A percentile compares a stretch with the other conserved stretches of the same genome.
phyloP scores from a whole-genome alignment of 2,797 vertebrate species.

The Dallia pectoralis region DNA sequence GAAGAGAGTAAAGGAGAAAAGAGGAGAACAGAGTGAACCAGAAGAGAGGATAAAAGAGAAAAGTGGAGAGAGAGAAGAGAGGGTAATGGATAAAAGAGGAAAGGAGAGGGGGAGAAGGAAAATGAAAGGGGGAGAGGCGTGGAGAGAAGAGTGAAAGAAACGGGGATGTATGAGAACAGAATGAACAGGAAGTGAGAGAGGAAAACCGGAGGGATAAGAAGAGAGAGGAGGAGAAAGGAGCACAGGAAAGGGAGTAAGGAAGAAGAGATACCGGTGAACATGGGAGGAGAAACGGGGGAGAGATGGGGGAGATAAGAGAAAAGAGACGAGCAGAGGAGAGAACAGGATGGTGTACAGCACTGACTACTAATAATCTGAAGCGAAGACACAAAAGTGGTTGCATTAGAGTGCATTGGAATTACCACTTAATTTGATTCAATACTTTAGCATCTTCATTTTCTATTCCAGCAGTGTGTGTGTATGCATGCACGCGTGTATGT shows the following conservation, averaged over 20 bases:
- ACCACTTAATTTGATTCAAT: slow-evolving; percentile 70
- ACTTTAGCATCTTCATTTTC: slow-evolving; percentile 57
- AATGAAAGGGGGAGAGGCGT: no score
- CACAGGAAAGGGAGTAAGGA: slow-evolving; percentile 36
- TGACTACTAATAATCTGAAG: slow-evolving; percentile 71
- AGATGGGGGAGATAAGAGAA: slow-evolving; percentile 39
- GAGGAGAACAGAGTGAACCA: background rate
- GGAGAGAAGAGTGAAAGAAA: no score
- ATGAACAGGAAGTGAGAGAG: slow-evolving; percentile 37
- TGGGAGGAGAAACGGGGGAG: slow-evolving; percentile 29
- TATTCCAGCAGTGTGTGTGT: slow-evolving; percentile 34
- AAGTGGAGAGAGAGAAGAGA: slow-evolving; percentile 12
- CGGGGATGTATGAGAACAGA: slow-evolving; percentile 32
- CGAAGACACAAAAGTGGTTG: slow-evolving; percentile 42
- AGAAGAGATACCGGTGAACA: slow-evolving; percentile 7
- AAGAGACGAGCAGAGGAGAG: slow-evolving; percentile 4
- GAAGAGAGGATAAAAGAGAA: slow-evolving; percentile 30
- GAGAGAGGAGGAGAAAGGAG: slow-evolving; percentile 15
- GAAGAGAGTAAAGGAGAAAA: no score
- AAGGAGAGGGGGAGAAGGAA: background rate
- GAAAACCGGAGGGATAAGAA: slow-evolving; percentile 24
- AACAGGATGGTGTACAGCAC: slow-evolving; percentile 37
- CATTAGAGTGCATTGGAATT: slow-evolving; percentile 50
- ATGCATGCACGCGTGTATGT: no score
- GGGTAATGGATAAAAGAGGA: no score